Evolutionary conservation across 1,140 invertebrate genomes (phyloP).

Genomic region (Lasioglossum baleicum): DNA sequence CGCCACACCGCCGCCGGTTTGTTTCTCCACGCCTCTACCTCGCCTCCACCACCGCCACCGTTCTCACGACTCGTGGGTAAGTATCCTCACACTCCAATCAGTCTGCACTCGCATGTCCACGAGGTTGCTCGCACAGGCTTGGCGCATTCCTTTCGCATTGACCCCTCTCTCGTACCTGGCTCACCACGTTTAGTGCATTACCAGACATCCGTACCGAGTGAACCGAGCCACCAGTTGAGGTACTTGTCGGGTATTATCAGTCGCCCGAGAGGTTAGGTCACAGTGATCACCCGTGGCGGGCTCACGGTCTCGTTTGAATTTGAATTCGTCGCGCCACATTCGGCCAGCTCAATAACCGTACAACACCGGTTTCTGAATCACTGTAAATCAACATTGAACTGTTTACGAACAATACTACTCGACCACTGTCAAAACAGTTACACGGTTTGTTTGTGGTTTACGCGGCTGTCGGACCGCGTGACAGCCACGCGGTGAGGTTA

Average conservation of each 20-base stretch:
- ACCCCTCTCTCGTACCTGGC: conserved; percentile 61
- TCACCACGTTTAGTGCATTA: conserved; percentile 62
- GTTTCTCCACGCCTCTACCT: conserved; percentile 64
- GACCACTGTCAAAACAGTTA: conserved; percentile 16
- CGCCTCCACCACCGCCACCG: conserved; percentile 64
- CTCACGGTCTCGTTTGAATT: conserved; percentile 64
- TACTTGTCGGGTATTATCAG: conserved; percentile 56
- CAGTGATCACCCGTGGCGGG: conserved; percentile 63
- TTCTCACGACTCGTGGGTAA: conserved; percentile 74
- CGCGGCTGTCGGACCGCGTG: conserved; percentile 9
- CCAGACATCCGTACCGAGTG: conserved; percentile 45
- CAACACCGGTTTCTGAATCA: not conserved
- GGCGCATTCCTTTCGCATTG: conserved; percentile 71
- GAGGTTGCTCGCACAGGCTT: conserved; percentile 74
- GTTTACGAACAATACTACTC: no score
- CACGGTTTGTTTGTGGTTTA: not conserved
- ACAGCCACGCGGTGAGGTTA: conserved; percentile 66
- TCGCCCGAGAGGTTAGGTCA: conserved; percentile 73
- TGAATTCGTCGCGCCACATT: conserved; percentile 39
- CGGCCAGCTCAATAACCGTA: not conserved
- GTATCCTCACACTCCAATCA: conserved; percentile 78
- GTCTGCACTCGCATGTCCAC: conserved; percentile 79
- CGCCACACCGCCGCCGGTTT: conserved; percentile 60
- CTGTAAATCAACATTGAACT: not conserved
- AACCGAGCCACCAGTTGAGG: conserved; percentile 59